Evolutionary conservation across 1,140 invertebrate species (phyloP), one percentile per base, ranked within the genome.

Genomic region (Danaus plexippus): DNA sequence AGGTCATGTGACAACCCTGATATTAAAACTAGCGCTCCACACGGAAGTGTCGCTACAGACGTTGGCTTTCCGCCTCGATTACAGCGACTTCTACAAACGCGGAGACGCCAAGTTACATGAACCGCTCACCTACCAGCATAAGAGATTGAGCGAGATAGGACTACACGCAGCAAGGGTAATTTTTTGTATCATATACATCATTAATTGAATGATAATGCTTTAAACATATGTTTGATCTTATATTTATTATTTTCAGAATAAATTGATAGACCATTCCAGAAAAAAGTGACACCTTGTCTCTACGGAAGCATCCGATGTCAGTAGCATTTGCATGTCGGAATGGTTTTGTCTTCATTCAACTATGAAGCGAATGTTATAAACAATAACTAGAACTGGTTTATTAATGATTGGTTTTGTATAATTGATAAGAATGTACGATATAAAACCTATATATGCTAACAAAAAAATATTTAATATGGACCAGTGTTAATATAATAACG

Each of bases 11-110:
- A 92, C 93, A 56, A 92, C 92, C 56, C 92, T 96, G 67, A 88
- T 96, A n/a, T 73, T 94, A n/a, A 93, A 93, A 88, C 86, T 96
- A 13, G 92, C 93, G 2, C 89, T 90, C 9, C 92, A 94, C 56
- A 85, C 90, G 58, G 93, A 95, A 72, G 90, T 93, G 41, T 95
- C 94, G 66, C 87, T 98, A 7, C 94, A 96, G 74, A 92, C 96
- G 51, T 90, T 98, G 18, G 96, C 96, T 58, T 96, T 95, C 64
- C 90, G 96, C 22, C 88, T 98, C 18, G 96, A 98, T 85, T 97
- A 96, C 73, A 97, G 96, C 80, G 94, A 96, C 71, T 95, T 95
- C 80, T 97, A 96, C 78, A 94, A 95, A 69, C 91, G 91, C 45
- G 91, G 91, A 49, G 93, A 96, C 73, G 90, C 90, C 47, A 89